These are phyloP conservation scores for Cryptocephalus primarius DNA, from an alignment of 2,888 invertebrate species.

Conservation along the genomic window DNA sequence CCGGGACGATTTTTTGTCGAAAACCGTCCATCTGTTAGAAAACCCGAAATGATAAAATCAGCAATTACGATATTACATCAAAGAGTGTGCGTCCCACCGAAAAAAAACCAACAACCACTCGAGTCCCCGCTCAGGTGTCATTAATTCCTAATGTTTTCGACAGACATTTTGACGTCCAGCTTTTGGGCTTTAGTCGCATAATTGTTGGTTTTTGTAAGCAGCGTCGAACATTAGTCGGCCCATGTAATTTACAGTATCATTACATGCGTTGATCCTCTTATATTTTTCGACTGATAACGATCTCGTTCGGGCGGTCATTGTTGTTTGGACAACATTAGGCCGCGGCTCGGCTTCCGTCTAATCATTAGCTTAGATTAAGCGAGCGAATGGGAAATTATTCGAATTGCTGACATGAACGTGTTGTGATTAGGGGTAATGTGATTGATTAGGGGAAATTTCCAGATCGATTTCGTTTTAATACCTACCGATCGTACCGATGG, in stretches of 20 bases:
- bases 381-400: slow-evolving; percentile 9
- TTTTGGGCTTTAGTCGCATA: slow-evolving; percentile 7
- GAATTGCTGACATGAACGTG: slow-evolving; percentile 9
- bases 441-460: too few species aligned
- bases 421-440: slow-evolving; percentile 1
- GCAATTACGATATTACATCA: too few species aligned
- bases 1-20: too few species aligned
- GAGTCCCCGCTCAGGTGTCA: neutral
- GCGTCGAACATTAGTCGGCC: slow-evolving; percentile 20
- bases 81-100: too few species aligned
- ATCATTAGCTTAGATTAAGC: slow-evolving; percentile 12
- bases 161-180: neutral
- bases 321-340: slow-evolving; percentile 23
- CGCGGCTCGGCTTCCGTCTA: slow-evolving; percentile 18
- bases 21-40: too few species aligned
- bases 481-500: too few species aligned
- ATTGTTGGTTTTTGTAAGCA: slow-evolving; percentile 25
- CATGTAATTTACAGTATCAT: slow-evolving; percentile 30
- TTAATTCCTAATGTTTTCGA: neutral
- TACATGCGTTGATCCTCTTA: slow-evolving; percentile 32
- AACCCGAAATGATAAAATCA: too few species aligned
- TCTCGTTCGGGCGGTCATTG: slow-evolving; percentile 25
- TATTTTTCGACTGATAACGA: slow-evolving; percentile 24
- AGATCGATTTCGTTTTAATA: too few species aligned
- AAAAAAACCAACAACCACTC: too few species aligned